phyloP scores from a whole-genome alignment of 2,888 invertebrate genomes.

The Eurytoma adleriae region DNA sequence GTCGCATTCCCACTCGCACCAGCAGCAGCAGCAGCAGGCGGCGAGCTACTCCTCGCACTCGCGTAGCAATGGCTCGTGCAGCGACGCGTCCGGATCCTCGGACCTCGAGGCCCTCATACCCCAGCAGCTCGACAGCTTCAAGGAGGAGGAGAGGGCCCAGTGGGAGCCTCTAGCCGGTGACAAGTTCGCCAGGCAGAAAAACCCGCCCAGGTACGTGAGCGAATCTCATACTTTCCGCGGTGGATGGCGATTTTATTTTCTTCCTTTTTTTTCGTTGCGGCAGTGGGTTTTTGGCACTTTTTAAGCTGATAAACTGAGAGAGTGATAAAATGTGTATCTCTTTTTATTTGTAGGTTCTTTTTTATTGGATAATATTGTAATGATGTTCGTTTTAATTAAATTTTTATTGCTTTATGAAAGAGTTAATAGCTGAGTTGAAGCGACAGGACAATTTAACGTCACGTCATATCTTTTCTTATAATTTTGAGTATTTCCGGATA shows the following conservation, averaged over 20 bases:
- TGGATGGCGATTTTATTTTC: background rate
- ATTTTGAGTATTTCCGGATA: slow-evolving; percentile 17
- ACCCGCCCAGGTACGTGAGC: slow-evolving; percentile 71
- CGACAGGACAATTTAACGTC: too few species aligned
- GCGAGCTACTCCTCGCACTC: slow-evolving; percentile 31
- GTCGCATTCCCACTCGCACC: slow-evolving; percentile 28
- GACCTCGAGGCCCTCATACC: slow-evolving; percentile 76
- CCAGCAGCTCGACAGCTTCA: slow-evolving; percentile 71
- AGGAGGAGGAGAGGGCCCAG: slow-evolving; percentile 77
- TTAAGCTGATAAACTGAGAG: too few species aligned
- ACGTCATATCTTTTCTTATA: background rate
- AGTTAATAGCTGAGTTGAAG: too few species aligned
- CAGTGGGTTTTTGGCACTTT: too few species aligned
- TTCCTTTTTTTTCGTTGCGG: too few species aligned
- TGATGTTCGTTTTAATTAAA: too few species aligned
- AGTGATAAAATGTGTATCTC: too few species aligned
- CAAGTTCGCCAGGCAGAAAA: slow-evolving; percentile 74
- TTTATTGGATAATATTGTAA: too few species aligned
- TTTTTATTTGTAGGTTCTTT: too few species aligned
- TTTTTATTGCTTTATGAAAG: too few species aligned
- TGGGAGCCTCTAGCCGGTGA: slow-evolving; percentile 78
- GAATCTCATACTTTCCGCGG: too few species aligned
- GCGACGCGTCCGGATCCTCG: slow-evolving; percentile 73
- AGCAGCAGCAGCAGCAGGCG: slow-evolving; percentile 39
- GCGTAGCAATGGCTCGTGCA: slow-evolving; percentile 78